These are phyloP conservation scores for Hydropsyche tenuis DNA, from an alignment of 1,140 invertebrate species.

Conservation along the genomic window DNA sequence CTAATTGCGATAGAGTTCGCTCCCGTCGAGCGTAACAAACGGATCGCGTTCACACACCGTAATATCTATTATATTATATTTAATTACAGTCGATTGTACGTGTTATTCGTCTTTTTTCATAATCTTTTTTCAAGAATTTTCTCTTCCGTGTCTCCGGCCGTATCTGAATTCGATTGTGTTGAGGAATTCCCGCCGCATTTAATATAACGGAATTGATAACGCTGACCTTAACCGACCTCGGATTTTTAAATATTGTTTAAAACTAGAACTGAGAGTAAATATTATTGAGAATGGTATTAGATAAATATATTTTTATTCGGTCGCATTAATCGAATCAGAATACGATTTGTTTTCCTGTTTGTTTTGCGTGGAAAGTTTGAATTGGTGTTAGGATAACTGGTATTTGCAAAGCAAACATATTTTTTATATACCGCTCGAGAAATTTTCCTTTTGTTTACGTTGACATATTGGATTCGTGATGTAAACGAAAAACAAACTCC, in stretches of 20 bases:
- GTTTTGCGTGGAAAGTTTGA: not conserved
- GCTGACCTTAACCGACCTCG: constrained; percentile 1
- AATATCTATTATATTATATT: not conserved
- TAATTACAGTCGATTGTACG: not conserved
- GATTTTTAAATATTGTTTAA: not conserved
- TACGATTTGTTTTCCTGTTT: no score
- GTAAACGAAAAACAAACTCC: not conserved
- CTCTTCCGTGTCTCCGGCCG: not conserved
- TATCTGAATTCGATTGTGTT: not conserved
- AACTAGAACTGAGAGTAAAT: no score
- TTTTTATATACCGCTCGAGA: not conserved
- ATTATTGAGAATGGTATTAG: no score
- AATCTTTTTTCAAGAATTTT: not conserved
- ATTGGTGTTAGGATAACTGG: not conserved
- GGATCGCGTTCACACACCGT: not conserved
- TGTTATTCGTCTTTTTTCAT: no score
- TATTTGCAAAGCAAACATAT: not conserved
- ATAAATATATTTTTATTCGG: no score
- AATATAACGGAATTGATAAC: constrained; percentile 3
- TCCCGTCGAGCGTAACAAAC: not conserved
- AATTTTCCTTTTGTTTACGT: constrained; percentile 1
- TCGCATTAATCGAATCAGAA: no score
- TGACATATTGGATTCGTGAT: not conserved
- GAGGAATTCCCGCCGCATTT: not conserved
- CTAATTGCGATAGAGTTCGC: not conserved